These are phyloP conservation scores for Cecropterus lyciades DNA, from an alignment of 1,140 invertebrate species.

Conservation along the genomic window DNA sequence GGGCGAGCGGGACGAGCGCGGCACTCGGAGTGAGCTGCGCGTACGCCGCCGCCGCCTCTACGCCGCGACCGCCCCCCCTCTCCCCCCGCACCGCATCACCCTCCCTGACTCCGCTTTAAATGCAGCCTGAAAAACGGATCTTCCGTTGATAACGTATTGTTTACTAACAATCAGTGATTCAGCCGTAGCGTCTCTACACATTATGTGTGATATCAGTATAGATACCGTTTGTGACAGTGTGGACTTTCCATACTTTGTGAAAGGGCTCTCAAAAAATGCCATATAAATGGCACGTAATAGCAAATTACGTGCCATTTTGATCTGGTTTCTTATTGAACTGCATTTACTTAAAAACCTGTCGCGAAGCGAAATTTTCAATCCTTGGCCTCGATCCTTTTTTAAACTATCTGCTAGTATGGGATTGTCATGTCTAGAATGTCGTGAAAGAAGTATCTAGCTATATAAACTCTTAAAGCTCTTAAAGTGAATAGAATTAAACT, in stretches of 20 bases:
- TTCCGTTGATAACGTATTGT: slow-evolving; percentile 17
- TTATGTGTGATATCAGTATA: neutral
- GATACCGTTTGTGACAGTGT: neutral
- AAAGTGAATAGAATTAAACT: too few species aligned
- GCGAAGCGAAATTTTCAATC: slow-evolving; percentile 2
- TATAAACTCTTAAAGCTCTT: too few species aligned
- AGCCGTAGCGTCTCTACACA: neutral
- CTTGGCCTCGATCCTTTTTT: slow-evolving; percentile 2
- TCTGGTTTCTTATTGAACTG: slow-evolving; percentile 1
- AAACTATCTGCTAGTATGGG: neutral
- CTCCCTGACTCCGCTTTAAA: neutral
- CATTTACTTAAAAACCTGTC: neutral
- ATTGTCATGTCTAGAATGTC: too few species aligned
- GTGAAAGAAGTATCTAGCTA: too few species aligned
- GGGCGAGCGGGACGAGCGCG: slow-evolving; percentile 32
- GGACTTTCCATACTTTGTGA: neutral
- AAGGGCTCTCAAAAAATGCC: neutral
- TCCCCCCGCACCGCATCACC: slow-evolving; percentile 23
- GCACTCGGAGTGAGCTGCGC: slow-evolving; percentile 28
- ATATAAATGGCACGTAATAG: too few species aligned
- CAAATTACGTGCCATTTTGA: slow-evolving; percentile 1
- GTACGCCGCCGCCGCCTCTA: slow-evolving; percentile 38
- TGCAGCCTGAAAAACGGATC: slow-evolving; percentile 28
- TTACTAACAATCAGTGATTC: slow-evolving; percentile 15
- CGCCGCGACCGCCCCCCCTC: slow-evolving; percentile 37